Evolutionary conservation across 2,888 invertebrate species (phyloP).

Genomic region (Drosophila histrio): DNA sequence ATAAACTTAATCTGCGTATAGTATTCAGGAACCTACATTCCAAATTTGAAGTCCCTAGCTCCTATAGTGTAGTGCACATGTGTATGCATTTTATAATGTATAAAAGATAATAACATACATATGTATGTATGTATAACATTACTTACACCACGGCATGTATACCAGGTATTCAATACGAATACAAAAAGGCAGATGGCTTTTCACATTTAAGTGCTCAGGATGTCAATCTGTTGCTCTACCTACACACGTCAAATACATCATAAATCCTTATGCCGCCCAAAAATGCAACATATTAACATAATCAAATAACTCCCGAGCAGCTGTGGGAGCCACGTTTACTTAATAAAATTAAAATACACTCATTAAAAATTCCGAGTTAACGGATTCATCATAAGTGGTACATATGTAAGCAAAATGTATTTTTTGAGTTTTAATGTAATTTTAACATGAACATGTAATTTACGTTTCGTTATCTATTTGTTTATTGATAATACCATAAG

Average conservation of each 20-base stretch:
- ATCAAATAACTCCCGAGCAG: conserved; percentile 13
- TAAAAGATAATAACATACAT: too few species aligned
- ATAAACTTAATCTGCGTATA: too few species aligned
- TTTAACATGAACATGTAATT: conserved; percentile 70
- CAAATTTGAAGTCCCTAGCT: too few species aligned
- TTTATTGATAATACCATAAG: conserved; percentile 65
- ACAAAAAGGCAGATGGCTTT: conserved; percentile 18
- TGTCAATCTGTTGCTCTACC: conserved; percentile 28
- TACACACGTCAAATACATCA: conserved; percentile 14
- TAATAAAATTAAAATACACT: conserved; percentile 52
- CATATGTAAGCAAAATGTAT: conserved; percentile 61
- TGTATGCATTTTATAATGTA: too few species aligned
- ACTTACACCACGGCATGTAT: neutral
- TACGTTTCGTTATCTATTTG: conserved; percentile 69
- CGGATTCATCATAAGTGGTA: conserved; percentile 53
- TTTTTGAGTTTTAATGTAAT: conserved; percentile 54
- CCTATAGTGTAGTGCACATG: too few species aligned
- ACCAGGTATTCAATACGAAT: conserved; percentile 9
- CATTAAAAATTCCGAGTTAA: conserved; percentile 44
- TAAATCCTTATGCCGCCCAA: conserved; percentile 1
- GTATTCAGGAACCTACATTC: too few species aligned
- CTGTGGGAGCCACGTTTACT: conserved; percentile 44
- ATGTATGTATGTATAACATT: neutral
- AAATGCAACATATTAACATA: conserved; percentile 20
- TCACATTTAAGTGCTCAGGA: conserved; percentile 18